Evolutionary conservation across 2,888 invertebrate species (phyloP).

Genomic region (Ormyrus thymus): DNA sequence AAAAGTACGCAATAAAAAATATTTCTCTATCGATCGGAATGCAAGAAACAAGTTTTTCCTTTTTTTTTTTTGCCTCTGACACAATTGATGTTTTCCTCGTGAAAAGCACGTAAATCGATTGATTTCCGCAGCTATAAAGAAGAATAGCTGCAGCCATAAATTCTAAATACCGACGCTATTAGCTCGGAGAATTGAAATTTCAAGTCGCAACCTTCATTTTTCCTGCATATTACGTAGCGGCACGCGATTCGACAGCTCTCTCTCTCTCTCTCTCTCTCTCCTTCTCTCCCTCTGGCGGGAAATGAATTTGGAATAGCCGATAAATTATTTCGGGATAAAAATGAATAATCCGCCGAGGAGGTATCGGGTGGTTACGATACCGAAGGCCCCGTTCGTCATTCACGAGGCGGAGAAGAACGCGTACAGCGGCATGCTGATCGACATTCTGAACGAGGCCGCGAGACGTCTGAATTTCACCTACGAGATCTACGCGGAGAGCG

Average conservation of each 20-base stretch:
- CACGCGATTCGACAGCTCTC: background rate
- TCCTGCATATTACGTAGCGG: background rate
- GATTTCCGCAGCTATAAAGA: conserved; percentile 12
- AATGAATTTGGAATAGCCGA: too few species aligned
- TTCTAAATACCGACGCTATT: conserved; percentile 14
- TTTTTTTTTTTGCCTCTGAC: too few species aligned
- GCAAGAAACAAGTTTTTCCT: too few species aligned
- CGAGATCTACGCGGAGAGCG: conserved; percentile 86
- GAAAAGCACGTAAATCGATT: conserved; percentile 8
- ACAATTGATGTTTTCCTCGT: background rate
- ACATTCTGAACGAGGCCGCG: conserved; percentile 90
- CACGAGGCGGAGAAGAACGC: conserved; percentile 77
- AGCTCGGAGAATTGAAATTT: background rate
- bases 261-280: too few species aligned
- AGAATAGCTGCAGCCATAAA: conserved; percentile 21
- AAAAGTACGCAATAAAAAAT: too few species aligned
- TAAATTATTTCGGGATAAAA: too few species aligned
- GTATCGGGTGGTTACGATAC: conserved; percentile 82
- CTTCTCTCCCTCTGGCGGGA: too few species aligned
- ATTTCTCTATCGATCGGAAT: too few species aligned
- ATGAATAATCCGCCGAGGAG: too few species aligned
- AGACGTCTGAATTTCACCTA: conserved; percentile 90
- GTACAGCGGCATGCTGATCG: conserved; percentile 90
- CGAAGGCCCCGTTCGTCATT: conserved; percentile 89
- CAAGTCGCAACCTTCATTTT: background rate